A percentile compares a stretch with the other conserved stretches of the same genome.
Conservation (phyloP, 2,888 invertebrate genomes). For the Eupithecia subumbrata region DNA sequence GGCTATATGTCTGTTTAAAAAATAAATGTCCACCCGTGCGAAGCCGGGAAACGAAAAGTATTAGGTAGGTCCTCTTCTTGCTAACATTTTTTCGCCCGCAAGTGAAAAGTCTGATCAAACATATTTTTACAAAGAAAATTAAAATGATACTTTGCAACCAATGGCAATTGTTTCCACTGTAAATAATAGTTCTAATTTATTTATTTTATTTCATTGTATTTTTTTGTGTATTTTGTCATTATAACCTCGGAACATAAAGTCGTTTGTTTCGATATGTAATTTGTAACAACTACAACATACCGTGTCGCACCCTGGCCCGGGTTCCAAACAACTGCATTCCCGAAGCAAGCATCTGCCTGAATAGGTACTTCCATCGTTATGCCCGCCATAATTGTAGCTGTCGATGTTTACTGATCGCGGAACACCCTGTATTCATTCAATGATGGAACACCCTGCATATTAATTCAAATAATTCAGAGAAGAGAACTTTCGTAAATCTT, state of each 20-base stretch:
- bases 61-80: too few relatives aligned
- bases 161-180: too few relatives aligned
- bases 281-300: conserved; percentile 42
- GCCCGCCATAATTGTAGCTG: conserved; percentile 47
- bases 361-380: conserved; percentile 47
- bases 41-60: too few relatives aligned
- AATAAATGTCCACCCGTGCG: too few relatives aligned
- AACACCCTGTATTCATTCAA: conserved; percentile 7
- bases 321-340: conserved; percentile 58
- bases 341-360: conserved; percentile 48
- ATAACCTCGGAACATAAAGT: background rate
- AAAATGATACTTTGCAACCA: background rate
- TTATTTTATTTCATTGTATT: too few relatives aligned
- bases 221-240: too few relatives aligned
- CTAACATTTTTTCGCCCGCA: background rate
- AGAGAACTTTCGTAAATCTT: background rate
- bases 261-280: background rate
- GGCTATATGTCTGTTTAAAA: too few relatives aligned
- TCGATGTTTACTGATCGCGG: conserved; percentile 2
- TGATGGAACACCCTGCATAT: background rate
- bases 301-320: conserved; percentile 37
- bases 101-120: background rate
- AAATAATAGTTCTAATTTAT: too few relatives aligned
- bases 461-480: background rate
- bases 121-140: background rate